These are phyloP conservation scores for Eupithecia subfuscata DNA, from an alignment of 2,888 invertebrate species.

Conservation along the genomic window DNA sequence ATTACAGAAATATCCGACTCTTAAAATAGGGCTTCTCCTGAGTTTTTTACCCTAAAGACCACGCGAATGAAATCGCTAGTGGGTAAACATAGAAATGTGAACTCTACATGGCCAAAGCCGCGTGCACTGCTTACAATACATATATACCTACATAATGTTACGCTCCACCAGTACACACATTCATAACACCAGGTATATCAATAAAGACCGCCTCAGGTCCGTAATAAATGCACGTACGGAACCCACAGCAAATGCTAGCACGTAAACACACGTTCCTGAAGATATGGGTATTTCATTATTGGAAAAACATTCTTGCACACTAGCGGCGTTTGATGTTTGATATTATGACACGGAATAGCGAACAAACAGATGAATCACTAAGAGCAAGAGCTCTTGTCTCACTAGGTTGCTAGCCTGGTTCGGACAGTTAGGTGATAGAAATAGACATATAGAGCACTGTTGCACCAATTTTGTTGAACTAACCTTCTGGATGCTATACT, in stretches of 20 bases:
- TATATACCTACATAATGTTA: neutral
- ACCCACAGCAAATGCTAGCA: slow-evolving; percentile 41
- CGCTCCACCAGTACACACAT: neutral
- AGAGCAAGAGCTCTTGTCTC: neutral
- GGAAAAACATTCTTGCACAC: slow-evolving; percentile 53
- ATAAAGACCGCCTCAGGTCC: slow-evolving; percentile 10
- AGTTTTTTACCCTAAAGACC: too few relatives aligned
- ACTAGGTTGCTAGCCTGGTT: neutral
- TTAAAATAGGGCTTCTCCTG: too few relatives aligned
- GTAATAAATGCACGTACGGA: slow-evolving; percentile 37
- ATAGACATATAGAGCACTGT: neutral
- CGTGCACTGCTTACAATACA: neutral
- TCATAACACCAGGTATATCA: slow-evolving; percentile 11
- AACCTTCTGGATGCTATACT: neutral
- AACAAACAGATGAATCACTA: neutral
- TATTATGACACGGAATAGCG: neutral
- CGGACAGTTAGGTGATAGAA: neutral
- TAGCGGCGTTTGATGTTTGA: slow-evolving; percentile 30
- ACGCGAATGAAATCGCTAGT: too few relatives aligned
- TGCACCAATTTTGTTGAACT: neutral
- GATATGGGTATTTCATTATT: slow-evolving; percentile 55
- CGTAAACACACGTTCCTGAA: slow-evolving; percentile 49
- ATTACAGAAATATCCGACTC: too few relatives aligned
- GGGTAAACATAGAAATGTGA: too few relatives aligned
- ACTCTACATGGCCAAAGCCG: too few relatives aligned